Evolutionary conservation across 2,888 invertebrate species (phyloP), one percentile per base, ranked within the genome.

Genomic region (Plemyria rubiginata): DNA sequence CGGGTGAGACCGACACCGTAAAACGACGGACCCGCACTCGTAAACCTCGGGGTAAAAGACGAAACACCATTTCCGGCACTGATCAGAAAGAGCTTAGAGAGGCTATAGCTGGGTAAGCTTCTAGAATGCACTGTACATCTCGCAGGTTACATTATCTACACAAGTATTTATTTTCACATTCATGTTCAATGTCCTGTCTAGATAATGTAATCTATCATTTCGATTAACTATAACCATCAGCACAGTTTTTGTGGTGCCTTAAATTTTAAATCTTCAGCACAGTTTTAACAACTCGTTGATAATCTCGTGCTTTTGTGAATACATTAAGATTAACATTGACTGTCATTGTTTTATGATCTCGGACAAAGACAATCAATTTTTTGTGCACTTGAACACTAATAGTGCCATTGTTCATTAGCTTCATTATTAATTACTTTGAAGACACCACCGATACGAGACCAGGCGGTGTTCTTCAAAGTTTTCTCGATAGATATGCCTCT

Each of bases 51-150:
- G 96, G 96, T 87, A 96, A 96, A 92, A 94, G 97, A 93, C 94
- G 98, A 85, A 98, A 98, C 90, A 98, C 98, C 79, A 96, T 98
- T 84, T 97, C 97, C 77, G 97, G 97, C 86, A 97, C 96, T 79
- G 97, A 97, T 94, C 96, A 97, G 85, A 97, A 96, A 93, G 97
- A 97, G 94, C 96, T 97, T 88, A 95, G 95, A 87, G 96, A 96
- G 90, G 97, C 97, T 81, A 94, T 96, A 80, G 96, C 95, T 92
- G 96, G 96, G 97, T 97, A 94, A 94, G 96, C 95, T 88, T 92
- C 77, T 89, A 88, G 90, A 81, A 74, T 89, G 90, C 90, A 93
- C 92, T 80, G 80, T 84, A 84, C 80, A 83, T 79, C 78, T 77
- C 80, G 75, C 67, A 81, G 89, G 77, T 87, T 87, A 70, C 70